phyloP scores from a whole-genome alignment of 2,888 invertebrate genomes.

The Ceraclea dissimilis region DNA sequence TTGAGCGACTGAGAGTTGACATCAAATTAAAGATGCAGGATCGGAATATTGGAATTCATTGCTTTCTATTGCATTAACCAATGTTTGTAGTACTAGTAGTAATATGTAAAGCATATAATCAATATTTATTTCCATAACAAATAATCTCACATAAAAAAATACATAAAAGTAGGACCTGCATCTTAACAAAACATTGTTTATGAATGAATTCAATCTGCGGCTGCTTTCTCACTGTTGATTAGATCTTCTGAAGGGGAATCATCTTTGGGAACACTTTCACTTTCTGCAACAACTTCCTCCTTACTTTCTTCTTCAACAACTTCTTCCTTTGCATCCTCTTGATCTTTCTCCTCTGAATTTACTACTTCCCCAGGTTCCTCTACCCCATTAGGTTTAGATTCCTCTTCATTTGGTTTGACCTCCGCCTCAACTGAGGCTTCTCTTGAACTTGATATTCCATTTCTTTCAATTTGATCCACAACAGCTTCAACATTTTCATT shows the following conservation, averaged over 20 bases:
- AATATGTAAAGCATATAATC: too few relatives aligned
- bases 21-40: slow-evolving; percentile 16
- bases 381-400: slow-evolving; percentile 28
- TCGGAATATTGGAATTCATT: too few relatives aligned
- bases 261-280: slow-evolving; percentile 34
- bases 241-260: slow-evolving; percentile 38
- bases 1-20: slow-evolving; percentile 26
- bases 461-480: slow-evolving; percentile 35
- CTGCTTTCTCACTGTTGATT: slow-evolving; percentile 41
- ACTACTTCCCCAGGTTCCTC: slow-evolving; percentile 10
- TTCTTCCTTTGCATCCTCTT: slow-evolving; percentile 18
- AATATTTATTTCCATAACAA: too few relatives aligned
- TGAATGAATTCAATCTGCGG: slow-evolving; percentile 32
- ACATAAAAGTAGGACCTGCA: not conserved
- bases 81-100: too few relatives aligned
- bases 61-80: too few relatives aligned
- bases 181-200: not conserved
- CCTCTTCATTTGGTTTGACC: slow-evolving; percentile 32
- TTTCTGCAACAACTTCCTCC: slow-evolving; percentile 3
- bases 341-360: slow-evolving; percentile 14
- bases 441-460: slow-evolving; percentile 42
- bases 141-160: not conserved
- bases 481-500: slow-evolving; percentile 24
- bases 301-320: slow-evolving; percentile 14
- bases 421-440: slow-evolving; percentile 41